Base-by-base conservation (phyloP, 2,888 invertebrate genomes). In the Lasioglossum pauxillum region DNA sequence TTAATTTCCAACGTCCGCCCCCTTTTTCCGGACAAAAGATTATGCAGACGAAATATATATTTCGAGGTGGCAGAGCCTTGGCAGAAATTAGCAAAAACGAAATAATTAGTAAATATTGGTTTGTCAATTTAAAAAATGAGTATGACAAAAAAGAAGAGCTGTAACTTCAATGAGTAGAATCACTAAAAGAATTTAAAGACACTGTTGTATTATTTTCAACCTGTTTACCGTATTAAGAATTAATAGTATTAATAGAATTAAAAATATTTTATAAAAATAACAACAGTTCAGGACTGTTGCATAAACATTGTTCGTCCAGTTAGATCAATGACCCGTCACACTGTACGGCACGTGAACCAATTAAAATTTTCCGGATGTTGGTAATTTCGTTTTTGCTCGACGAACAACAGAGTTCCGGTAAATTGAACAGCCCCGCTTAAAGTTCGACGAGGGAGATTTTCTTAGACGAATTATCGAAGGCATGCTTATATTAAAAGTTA, bases 31-130 rank as follows among this genome's bases (percentile, higher is more conserved):
- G 23, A 35, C 69, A 19, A 23, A 23, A 38, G 74, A 82, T 19
- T 31, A 64, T 12, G 19, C 49, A 38, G 19, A 16, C 38, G 38
- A 19, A 72, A 41, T 57, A 57, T 46, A 67, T 75, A 72, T 79
- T 67, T 46, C 31, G 14, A 8, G 23, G 41, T 60, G 31, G 38
- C 72, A 16, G 74, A 35, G 49, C 73, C 78, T 86, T 88, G 84
- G 80, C 75, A 64, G 64, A 77, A 49, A 49, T 19, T 0, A 19
- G 19, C 2, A 2, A 49, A 19, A 44, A 12, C 44, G 12, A 44
- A 44, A 12, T 44, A 49, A 49, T 19, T 49, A 23, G 19, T 19
- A 19, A 49, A 19, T 7, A 19, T 49, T 46, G 16, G 1, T 46
- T 16, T 5, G 1, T 7, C 19, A 7, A 49, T 19, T 46, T 49